phyloP scores from a whole-genome alignment of 2,113 vertebrate genomes.

The Cynocephalus volans region DNA sequence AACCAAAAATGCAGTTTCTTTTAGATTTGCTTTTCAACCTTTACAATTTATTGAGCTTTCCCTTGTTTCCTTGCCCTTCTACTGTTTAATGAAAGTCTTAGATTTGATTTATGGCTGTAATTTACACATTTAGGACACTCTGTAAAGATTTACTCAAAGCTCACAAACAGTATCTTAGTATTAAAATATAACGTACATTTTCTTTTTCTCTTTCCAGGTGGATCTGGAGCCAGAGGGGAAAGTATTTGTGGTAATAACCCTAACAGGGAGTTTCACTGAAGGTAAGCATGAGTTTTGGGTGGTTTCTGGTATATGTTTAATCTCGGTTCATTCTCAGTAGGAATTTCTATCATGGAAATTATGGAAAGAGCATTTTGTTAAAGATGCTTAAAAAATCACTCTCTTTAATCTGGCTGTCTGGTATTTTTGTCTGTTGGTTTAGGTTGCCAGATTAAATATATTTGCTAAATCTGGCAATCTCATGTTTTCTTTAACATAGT shows the following conservation, averaged over 20 bases:
- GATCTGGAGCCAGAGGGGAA: slow-evolving; percentile 99
- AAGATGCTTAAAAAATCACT: not conserved
- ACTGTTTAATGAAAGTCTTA: not conserved
- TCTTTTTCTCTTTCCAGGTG: slow-evolving; percentile 90
- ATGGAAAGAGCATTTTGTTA: not conserved
- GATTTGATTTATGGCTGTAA: not conserved
- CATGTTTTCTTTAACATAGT: not conserved
- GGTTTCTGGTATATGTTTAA: slow-evolving; percentile 20
- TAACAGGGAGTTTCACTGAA: slow-evolving; percentile 95
- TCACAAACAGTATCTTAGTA: slow-evolving; percentile 11
- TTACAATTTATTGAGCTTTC: not conserved
- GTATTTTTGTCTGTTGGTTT: not conserved
- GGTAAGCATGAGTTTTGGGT: slow-evolving; percentile 90
- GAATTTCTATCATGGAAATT: slow-evolving; percentile 39
- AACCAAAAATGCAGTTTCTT: not conserved
- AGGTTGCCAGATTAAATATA: not conserved
- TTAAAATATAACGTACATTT: slow-evolving; percentile 13
- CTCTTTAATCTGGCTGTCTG: not conserved
- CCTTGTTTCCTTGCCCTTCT: not conserved
- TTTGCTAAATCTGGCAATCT: not conserved
- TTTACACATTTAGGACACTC: not conserved
- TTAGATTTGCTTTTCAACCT: not conserved
- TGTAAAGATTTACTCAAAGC: slow-evolving; percentile 47
- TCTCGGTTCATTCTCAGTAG: not conserved
- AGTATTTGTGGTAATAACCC: slow-evolving; percentile 94